Evolutionary conservation across 1,140 invertebrate species (phyloP), one percentile per base, ranked within the genome.

Genomic region (Aleiodes sp.): DNA sequence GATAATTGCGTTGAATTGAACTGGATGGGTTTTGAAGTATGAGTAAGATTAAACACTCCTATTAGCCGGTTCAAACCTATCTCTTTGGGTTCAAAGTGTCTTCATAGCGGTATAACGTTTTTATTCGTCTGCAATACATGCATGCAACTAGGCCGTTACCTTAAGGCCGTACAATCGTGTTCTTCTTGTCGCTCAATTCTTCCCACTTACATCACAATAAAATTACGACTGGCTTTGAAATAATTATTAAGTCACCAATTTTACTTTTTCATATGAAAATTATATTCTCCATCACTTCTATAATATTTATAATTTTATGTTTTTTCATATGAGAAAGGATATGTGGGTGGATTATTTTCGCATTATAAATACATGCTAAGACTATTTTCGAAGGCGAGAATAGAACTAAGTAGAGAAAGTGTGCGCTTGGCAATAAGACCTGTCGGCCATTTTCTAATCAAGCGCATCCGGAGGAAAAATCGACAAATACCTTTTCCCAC

Each of bases 391-490:
- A 64, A 46, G 62, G 21, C 39, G 24, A 64, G 39, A 64, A 29
- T 26, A 64, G 19, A 41, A 43, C 33, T 63, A 35, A 63, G 10
- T 37, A 39, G 62, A 64, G 62, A 64, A 64, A 64, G 62, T 64
- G 37, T 41, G 37, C 35, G 62, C 33, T 39, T 41, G 9, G 46
- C 46, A 52, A 52, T 52, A n/a, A 26, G 62, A 64, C 21, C 62
- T 26, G 62, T 65, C 63, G n/a, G 63, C 63, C 63, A 65, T 65
- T 65, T 65, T 65, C 63, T 65, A 65, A 65, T 65, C 63, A 43
- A 65, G 41, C 43, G 43, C 63, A 65, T 65, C 43, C 63, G 63
- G 29, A 31, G 28, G 63, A 56, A 65, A 65, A 65, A 65, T 65
- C 24, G 46, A 52, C 63, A n/a, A 29, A 63, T 39, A 31, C 33